phyloP scores from a whole-genome alignment of 1,140 invertebrate genomes.

The Xylocopa sonorina region DNA sequence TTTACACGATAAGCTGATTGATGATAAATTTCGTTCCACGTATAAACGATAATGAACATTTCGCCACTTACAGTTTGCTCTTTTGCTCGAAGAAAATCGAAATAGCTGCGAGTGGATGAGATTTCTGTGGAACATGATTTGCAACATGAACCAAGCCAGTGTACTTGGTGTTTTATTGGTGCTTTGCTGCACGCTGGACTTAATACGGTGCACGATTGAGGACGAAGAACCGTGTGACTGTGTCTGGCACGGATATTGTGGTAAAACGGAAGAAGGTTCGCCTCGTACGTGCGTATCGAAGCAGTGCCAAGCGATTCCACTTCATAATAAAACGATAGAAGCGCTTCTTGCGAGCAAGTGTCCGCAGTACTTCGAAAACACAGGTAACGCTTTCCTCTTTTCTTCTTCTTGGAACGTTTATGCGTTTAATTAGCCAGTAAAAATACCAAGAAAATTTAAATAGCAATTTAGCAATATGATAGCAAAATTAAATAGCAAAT shows the following conservation, averaged over 20 bases:
- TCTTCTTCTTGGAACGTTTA: too few species aligned
- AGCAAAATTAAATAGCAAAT: not conserved
- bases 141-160: conserved; percentile 5
- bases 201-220: not conserved
- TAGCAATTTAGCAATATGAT: too few species aligned
- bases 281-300: conserved; percentile 80
- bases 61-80: not conserved
- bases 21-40: not conserved
- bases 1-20: not conserved
- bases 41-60: not conserved
- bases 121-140: not conserved
- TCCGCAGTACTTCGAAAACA: conserved; percentile 76
- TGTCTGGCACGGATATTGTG: conserved; percentile 84
- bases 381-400: conserved; percentile 66
- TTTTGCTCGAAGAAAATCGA: not conserved
- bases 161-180: not conserved
- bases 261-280: conserved; percentile 48
- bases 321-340: conserved; percentile 73
- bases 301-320: conserved; percentile 77
- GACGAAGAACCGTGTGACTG: conserved; percentile 74
- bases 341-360: conserved; percentile 77
- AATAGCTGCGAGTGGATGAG: not conserved
- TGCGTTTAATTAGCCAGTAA: too few species aligned
- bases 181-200: conserved; percentile 1
- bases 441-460: too few species aligned